Conservation (phyloP, 1,140 invertebrate species). For the Pseudomyrmex concolor region DNA sequence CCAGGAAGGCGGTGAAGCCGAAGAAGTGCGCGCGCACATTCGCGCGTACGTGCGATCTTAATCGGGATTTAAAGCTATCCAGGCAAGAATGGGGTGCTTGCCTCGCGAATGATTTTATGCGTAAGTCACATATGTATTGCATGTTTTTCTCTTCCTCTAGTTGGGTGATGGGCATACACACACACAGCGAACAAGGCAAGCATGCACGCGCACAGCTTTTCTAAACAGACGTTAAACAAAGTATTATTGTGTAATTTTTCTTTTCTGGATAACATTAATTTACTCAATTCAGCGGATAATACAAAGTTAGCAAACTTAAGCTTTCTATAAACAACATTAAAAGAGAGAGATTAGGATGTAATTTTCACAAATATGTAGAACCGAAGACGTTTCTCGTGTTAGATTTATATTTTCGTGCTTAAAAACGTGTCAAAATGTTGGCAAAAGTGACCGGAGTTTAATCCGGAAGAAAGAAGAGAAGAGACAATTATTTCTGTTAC, state of each 20-base stretch:
- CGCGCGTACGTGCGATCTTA: conserved; percentile 92
- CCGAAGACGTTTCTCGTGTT: no score
- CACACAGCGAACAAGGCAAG: not conserved
- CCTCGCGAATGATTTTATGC: conserved; percentile 88
- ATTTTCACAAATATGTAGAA: no score
- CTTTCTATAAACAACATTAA: no score
- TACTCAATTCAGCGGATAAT: no score
- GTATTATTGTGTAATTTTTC: not conserved
- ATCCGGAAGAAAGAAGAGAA: not conserved
- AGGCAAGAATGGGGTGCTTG: conserved; percentile 94
- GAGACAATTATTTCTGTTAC: conserved; percentile 12
- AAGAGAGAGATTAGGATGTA: no score
- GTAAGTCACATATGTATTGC: conserved; percentile 80
- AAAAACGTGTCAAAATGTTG: not conserved
- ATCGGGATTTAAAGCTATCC: conserved; percentile 91
- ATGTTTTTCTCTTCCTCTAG: conserved; percentile 33
- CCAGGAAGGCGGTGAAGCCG: conserved; percentile 94
- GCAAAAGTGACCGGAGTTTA: not conserved
- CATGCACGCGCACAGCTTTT: not conserved
- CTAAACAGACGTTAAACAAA: not conserved
- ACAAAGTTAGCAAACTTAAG: no score
- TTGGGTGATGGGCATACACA: not conserved
- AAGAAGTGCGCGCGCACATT: conserved; percentile 95
- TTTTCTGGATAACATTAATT: no score
- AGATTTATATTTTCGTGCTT: no score